These are phyloP conservation scores for Gortyna flavago DNA, from an alignment of 2,888 invertebrate genomes.

Conservation along the genomic window DNA sequence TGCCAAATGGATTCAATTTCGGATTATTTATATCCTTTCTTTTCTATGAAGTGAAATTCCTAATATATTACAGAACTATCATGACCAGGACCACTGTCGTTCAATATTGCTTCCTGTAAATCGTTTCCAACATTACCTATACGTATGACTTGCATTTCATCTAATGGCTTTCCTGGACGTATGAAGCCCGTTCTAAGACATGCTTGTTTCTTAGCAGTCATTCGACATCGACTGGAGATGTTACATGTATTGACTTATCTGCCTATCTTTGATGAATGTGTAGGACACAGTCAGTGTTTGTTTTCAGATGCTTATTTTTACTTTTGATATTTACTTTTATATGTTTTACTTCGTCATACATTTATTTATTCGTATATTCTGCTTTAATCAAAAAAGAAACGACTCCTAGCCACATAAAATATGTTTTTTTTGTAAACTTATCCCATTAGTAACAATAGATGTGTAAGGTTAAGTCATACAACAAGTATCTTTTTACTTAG, in stretches of 20 bases:
- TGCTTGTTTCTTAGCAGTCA: slow-evolving; percentile 30
- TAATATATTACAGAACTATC: background rate
- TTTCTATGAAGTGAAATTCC: background rate
- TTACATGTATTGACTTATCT: slow-evolving; percentile 34
- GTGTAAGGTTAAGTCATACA: background rate
- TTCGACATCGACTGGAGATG: slow-evolving; percentile 25
- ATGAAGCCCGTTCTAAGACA: slow-evolving; percentile 45
- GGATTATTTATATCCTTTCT: background rate
- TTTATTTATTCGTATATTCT: background rate
- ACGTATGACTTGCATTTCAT: slow-evolving; percentile 63
- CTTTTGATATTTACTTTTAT: background rate
- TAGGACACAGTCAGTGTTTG: background rate
- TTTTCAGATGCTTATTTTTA: slow-evolving; percentile 6
- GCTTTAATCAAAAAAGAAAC: background rate
- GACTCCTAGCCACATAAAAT: background rate
- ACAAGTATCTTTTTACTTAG: too few species aligned
- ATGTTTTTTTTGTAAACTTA: background rate
- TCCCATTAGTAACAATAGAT: background rate
- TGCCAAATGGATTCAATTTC: background rate
- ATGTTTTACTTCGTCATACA: background rate
- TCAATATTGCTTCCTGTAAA: slow-evolving; percentile 6
- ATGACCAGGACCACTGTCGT: background rate
- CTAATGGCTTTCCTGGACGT: slow-evolving; percentile 51
- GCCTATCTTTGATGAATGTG: slow-evolving; percentile 32
- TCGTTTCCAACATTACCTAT: slow-evolving; percentile 21